A percentile compares a stretch with the other conserved stretches of the same genome.
Evolutionary conservation across 2,888 invertebrate genomes (phyloP).

Genomic region (Oscheius sp.): DNA sequence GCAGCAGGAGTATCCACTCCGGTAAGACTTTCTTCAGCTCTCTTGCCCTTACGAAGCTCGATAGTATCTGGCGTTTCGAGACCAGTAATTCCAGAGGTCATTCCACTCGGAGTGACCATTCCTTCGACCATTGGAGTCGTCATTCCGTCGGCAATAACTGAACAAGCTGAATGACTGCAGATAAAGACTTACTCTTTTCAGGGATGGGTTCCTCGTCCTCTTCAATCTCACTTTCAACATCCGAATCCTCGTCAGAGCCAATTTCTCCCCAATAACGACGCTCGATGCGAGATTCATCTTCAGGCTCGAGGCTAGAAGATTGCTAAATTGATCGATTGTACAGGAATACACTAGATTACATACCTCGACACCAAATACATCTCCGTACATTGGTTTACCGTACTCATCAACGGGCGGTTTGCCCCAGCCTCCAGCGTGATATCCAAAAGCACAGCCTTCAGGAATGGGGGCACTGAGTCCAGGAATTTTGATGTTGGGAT

Average conservation of each 20-base stretch:
- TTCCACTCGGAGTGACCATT: slow-evolving; percentile 63
- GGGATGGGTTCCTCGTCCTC: slow-evolving; percentile 64
- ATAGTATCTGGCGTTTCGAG: slow-evolving; percentile 99
- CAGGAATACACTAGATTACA: not conserved
- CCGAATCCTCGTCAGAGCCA: slow-evolving; percentile 83
- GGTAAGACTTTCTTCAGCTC: slow-evolving; percentile 84
- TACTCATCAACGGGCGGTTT: slow-evolving; percentile 99
- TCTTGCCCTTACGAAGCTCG: slow-evolving; percentile 94
- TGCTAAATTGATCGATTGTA: slow-evolving; percentile 3
- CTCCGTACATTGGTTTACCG: slow-evolving; percentile 96
- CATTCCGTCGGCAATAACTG: slow-evolving; percentile 46
- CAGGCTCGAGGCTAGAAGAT: slow-evolving; percentile 49
- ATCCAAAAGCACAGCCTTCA: slow-evolving; percentile 92
- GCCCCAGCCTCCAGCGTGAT: slow-evolving; percentile 99
- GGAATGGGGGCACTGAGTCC: slow-evolving; percentile 94
- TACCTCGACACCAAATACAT: slow-evolving; percentile 88
- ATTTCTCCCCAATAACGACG: slow-evolving; percentile 96
- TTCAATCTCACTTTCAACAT: slow-evolving; percentile 71
- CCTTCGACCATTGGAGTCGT: slow-evolving; percentile 55
- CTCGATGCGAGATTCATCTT: slow-evolving; percentile 89
- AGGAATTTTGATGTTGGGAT: slow-evolving; percentile 92
- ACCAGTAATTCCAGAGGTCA: slow-evolving; percentile 70
- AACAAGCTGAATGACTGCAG: not conserved
- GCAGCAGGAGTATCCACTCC: slow-evolving; percentile 76
- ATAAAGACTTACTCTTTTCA: slow-evolving; percentile 55